Percentiles rank a stretch among this genome's conserved stretches.
Conservation (phyloP, 2,797 vertebrate species). For the Clarias fuscus region DNA sequence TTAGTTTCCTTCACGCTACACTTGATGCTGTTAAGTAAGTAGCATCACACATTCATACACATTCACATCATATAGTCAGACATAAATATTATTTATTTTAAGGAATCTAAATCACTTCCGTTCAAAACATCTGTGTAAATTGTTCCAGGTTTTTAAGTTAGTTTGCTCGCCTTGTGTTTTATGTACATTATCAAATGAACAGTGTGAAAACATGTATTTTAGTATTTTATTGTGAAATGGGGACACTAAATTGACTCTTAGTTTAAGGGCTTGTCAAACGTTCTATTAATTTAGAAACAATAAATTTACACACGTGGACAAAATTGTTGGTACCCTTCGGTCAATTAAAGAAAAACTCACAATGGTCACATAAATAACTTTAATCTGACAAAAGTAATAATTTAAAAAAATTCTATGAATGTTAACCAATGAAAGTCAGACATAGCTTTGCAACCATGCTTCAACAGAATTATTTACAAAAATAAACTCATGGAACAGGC, state of each 20-base stretch:
- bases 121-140: background rate
- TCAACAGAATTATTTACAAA: no score
- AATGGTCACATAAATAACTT: no score
- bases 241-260: background rate
- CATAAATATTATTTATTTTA: background rate
- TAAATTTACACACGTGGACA: no score
- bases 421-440: no score
- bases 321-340: no score
- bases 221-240: background rate
- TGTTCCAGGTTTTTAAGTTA: background rate
- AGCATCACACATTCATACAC: background rate
- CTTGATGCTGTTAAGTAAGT: background rate
- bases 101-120: background rate
- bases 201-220: background rate
- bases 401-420: no score
- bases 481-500: no score
- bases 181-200: background rate
- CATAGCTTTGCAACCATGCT: no score
- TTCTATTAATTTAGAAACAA: background rate
- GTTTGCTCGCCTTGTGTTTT: background rate
- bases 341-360: no score
- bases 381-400: no score
- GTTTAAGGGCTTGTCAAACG: background rate
- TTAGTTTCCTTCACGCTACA: background rate
- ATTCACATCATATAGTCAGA: background rate